These are phyloP conservation scores for Macrostomum lignano DNA, from an alignment of 1,140 invertebrate genomes.

Conservation along the genomic window DNA sequence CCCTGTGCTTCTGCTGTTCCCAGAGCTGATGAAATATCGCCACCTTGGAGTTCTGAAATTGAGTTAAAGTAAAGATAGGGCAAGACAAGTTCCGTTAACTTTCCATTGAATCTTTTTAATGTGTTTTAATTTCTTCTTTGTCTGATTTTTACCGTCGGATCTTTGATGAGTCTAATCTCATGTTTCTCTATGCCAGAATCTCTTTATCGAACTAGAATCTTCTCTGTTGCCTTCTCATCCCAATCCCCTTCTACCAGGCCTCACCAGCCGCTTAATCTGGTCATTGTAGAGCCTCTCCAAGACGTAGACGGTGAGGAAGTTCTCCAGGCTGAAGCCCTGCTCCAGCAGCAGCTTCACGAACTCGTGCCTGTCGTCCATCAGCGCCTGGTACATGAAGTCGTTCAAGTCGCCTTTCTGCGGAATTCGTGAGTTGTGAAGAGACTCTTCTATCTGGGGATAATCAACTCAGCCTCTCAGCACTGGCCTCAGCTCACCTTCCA, in stretches of 20 bases:
- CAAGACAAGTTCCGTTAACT: too few relatives aligned
- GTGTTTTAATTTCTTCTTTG: too few relatives aligned
- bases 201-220: too few relatives aligned
- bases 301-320: conserved; percentile 64
- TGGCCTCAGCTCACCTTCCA: conserved; percentile 1
- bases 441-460: neutral
- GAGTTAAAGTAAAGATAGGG: too few relatives aligned
- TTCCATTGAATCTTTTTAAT: too few relatives aligned
- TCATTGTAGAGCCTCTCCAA: conserved; percentile 58
- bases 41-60: conserved; percentile 1
- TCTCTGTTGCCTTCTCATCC: too few relatives aligned
- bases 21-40: conserved; percentile 1
- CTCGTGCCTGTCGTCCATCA: conserved; percentile 70
- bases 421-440: neutral
- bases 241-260: too few relatives aligned
- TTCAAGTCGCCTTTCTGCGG: conserved; percentile 32
- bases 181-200: too few relatives aligned
- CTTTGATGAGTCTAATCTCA: too few relatives aligned
- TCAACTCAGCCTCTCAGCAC: neutral
- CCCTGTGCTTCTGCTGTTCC: neutral
- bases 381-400: conserved; percentile 75
- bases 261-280: neutral
- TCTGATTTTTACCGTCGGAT: too few relatives aligned
- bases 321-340: conserved; percentile 77
- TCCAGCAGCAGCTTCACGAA: conserved; percentile 76